phyloP scores from a whole-genome alignment of 2,113 vertebrate species.

The Xiphophorus couchianus region DNA sequence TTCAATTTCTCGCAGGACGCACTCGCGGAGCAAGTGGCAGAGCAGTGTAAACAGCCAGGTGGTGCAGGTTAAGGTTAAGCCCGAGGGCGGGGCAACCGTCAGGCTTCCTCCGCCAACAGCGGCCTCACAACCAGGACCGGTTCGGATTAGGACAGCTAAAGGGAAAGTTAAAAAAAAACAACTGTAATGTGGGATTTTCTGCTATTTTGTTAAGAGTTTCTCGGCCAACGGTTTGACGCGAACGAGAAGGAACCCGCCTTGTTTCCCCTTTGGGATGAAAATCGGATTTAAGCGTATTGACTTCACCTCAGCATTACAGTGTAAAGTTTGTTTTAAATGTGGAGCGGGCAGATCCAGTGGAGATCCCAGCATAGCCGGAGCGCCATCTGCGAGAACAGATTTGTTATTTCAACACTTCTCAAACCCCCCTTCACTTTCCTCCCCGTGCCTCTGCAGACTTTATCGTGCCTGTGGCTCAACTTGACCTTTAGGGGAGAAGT shows the following conservation, averaged over 20 bases:
- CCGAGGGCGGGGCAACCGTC: constrained; percentile 30
- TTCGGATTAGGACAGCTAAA: constrained; percentile 38
- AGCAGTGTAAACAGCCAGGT: constrained; percentile 59
- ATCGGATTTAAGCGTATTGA: background rate
- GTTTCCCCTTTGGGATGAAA: constrained; percentile 14
- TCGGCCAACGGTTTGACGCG: background rate
- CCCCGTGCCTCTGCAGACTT: constrained; percentile 44
- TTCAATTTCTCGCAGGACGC: constrained; percentile 65
- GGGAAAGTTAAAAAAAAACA: constrained; percentile 7
- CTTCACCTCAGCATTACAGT: constrained; percentile 9
- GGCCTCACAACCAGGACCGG: constrained; percentile 37
- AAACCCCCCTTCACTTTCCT: constrained; percentile 24
- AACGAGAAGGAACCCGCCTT: constrained; percentile 20
- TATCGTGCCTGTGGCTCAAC: constrained; percentile 69
- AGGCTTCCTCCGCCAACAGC: constrained; percentile 18
- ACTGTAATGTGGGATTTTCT: constrained; percentile 19
- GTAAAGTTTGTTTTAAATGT: constrained; percentile 33
- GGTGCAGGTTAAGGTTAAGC: constrained; percentile 47
- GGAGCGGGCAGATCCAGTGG: constrained; percentile 20
- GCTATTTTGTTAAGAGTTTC: constrained; percentile 4
- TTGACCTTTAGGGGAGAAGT: constrained; percentile 72
- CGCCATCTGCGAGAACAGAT: constrained; percentile 44
- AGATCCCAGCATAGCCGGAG: constrained; percentile 33
- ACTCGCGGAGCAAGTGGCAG: constrained; percentile 62
- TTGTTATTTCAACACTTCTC: constrained; percentile 72